These are phyloP conservation scores for Ganaspis brasiliensis DNA, from an alignment of 2,888 invertebrate genomes.

Conservation along the genomic window DNA sequence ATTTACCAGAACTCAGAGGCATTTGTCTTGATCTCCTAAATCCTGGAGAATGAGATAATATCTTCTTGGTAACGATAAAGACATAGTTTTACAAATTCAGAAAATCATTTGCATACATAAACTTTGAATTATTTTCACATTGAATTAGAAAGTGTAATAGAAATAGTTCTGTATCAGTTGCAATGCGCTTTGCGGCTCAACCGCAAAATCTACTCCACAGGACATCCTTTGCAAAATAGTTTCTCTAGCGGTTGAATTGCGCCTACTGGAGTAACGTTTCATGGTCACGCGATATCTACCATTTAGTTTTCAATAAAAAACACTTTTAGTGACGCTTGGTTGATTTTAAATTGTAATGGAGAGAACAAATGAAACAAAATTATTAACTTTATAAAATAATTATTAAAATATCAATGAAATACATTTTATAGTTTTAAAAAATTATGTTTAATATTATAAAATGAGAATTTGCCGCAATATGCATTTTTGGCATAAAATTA, in stretches of 20 bases:
- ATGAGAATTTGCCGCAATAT: no score
- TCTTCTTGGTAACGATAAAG: neutral
- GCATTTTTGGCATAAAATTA: no score
- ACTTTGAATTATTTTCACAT: slow-evolving; percentile 6
- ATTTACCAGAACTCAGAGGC: no score
- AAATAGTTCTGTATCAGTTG: slow-evolving; percentile 57
- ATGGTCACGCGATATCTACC: slow-evolving; percentile 75
- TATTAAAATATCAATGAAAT: no score
- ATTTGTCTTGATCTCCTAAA: no score
- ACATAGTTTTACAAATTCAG: neutral
- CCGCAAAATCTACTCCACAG: slow-evolving; percentile 35
- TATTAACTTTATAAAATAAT: no score
- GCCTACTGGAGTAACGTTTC: slow-evolving; percentile 73
- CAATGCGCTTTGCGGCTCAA: neutral
- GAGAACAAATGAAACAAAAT: no score
- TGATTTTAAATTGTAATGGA: neutral
- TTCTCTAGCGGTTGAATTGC: slow-evolving; percentile 63
- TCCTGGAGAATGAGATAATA: no score
- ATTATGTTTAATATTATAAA: no score
- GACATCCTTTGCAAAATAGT: slow-evolving; percentile 65
- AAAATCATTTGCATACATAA: neutral
- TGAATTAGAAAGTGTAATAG: slow-evolving; percentile 36
- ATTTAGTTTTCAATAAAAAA: slow-evolving; percentile 64
- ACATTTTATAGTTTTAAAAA: no score
- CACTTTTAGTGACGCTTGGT: slow-evolving; percentile 24